Evolutionary conservation across 2,888 invertebrate genomes (phyloP), one percentile per base, ranked within the genome.

Genomic region (Chromoteleia sp.): DNA sequence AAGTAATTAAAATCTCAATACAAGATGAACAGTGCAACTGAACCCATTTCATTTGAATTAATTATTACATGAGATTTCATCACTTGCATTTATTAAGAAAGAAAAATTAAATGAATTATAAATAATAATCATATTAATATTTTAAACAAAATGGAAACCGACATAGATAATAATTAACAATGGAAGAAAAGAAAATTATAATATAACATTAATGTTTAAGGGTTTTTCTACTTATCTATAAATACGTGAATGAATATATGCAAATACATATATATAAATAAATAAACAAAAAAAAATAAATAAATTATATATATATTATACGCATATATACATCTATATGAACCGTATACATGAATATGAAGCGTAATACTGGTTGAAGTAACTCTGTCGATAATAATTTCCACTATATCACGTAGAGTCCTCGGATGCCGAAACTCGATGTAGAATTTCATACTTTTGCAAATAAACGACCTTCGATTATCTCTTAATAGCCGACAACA

Each of bases 361-460:
- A 82, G 76, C 82, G 83, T 83, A 82, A 83, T 81, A 81, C 74
- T 78, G 75, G 81, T 75, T 61, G 25, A 52, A 75, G 30, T 76
- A 81, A 83, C 85, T 86, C 87, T 86, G 86, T 90, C 85, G 89
- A 89, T 90, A 89, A 90, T 89, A 88, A 88, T 79, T 88, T 87
- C 85, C 87, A 87, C 83, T 87, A 88, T 85, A 88, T 89, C 89
- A 86, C 85, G 65, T 90, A 89, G 88, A 87, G 81, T 83, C 81
- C 81, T 86, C 84, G 85, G 80, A 84, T 82, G 84, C 85, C 84
- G 83, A 85, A 86, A 86, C 88, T 90, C 88, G 87, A 75, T 61
- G 87, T 90, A 91, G 90, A 88, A 86, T 91, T 91, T 91, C 91
- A 90, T 91, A 91, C 91, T 91, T 91, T 91, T 91, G 89, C 91